Base-by-base conservation (phyloP, 2,888 invertebrate species). In the Pycnomerus fuliginosus region DNA sequence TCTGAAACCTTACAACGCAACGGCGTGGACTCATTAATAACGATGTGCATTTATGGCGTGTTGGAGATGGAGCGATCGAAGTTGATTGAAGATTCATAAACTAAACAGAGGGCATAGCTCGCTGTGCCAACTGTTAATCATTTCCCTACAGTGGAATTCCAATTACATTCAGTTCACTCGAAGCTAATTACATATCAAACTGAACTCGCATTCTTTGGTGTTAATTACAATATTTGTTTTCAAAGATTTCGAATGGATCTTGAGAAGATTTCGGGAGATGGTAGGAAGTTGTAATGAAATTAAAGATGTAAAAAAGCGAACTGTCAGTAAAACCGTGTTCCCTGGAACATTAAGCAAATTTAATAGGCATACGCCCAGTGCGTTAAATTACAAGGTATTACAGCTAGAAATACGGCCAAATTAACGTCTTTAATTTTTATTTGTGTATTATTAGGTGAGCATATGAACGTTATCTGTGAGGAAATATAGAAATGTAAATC, bases 151-250 rank as follows among this genome's bases (percentile, higher is more conserved):
- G 32, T 41, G 64, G 65, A 66, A 65, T 66, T 66, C 61, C 66
- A 66, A 66, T 66, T 66, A 64, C 59, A 61, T 52, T 33, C 56
- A 57, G 63, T 60, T 62, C 61, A 60, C 56, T 62, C 55, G 41
- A 48, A 62, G 62, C 62, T 65, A 66, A 66, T 66, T 66, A 64
- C 61, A 60, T 64, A 66, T 66, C 65, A 66, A 64, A 66, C 63
- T 57, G 59, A 58, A 51, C 57, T 60, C 60, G 56, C 64, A 66
- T 66, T 65, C 65, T 66, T 66, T 59, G n/a, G 61, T 61, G 63
- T 64, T 66, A 65, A 66, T 66, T 65, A 65, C 63, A 61, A 62
- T 65, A 65, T 66, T 64, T 64, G 63, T 65, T 65, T 64, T 58
- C 62, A 56, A 64, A 64, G 62, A 62, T 64, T 61, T 56, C 50